Evolutionary conservation across 23 tunicate genomes (phyloP).

Genomic region (Phallusia fumigata): DNA sequence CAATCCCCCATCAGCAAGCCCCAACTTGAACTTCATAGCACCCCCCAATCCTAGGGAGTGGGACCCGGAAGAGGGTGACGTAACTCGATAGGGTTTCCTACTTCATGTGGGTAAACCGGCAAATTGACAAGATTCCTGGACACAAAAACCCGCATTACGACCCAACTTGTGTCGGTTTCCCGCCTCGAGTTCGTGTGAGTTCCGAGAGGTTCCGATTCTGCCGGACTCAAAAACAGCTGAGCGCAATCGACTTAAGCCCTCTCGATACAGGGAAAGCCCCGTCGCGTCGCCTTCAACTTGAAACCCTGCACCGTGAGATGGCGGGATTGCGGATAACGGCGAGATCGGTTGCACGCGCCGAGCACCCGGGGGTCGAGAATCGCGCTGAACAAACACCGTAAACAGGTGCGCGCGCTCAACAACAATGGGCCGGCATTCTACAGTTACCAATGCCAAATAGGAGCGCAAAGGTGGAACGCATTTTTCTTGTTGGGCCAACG

Average conservation of each 20-base stretch:
- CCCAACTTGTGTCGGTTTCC: neutral
- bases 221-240: neutral
- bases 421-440: conserved; percentile 6
- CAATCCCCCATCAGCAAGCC: too few relatives aligned
- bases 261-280: neutral
- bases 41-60: too few relatives aligned
- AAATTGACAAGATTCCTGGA: too few relatives aligned
- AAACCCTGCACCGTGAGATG: conserved; percentile 6
- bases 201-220: too few relatives aligned
- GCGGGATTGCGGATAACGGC: neutral
- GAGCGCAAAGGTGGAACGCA: neutral
- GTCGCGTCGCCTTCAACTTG: neutral
- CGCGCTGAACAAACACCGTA: neutral
- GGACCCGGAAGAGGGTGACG: too few relatives aligned
- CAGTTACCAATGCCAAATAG: neutral
- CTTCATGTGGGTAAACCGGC: too few relatives aligned
- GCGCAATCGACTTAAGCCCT: neutral
- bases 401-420: conserved; percentile 1
- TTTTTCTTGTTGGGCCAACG: neutral
- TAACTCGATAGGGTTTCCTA: too few relatives aligned
- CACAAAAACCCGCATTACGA: too few relatives aligned
- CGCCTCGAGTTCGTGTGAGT: too few relatives aligned
- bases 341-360: neutral
- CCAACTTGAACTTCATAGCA: too few relatives aligned
- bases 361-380: neutral